phyloP scores from a whole-genome alignment of 2,888 invertebrate genomes.

The Folsomia manolachei region DNA sequence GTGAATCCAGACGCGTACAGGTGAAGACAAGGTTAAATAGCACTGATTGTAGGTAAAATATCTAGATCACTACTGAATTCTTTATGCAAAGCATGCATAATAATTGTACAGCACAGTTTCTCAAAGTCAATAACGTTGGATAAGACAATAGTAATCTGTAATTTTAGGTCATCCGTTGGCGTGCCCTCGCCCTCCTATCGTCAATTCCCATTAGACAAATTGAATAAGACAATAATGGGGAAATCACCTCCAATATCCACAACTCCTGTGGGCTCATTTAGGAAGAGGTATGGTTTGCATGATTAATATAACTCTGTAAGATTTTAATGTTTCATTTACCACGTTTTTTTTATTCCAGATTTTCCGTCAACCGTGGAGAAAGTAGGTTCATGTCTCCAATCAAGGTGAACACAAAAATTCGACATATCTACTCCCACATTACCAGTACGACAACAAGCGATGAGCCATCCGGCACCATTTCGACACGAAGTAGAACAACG shows the following conservation, averaged over 20 bases:
- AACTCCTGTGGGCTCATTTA: not conserved
- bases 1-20: too few species aligned
- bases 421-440: slow-evolving; percentile 43
- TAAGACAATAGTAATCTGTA: not conserved
- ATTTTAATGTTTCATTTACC: slow-evolving; percentile 1
- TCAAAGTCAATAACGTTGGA: too few species aligned
- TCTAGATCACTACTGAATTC: too few species aligned
- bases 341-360: too few species aligned
- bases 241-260: slow-evolving; percentile 13
- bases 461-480: too few species aligned
- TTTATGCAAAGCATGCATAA: too few species aligned
- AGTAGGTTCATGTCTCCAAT: slow-evolving; percentile 26
- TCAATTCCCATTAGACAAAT: slow-evolving; percentile 10
- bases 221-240: slow-evolving; percentile 21
- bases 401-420: slow-evolving; percentile 43
- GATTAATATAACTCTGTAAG: not conserved
- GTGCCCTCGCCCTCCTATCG: slow-evolving; percentile 12
- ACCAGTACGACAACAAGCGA: slow-evolving; percentile 33
- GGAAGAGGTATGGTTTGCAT: not conserved
- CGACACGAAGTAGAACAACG: too few species aligned
- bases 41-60: too few species aligned
- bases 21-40: too few species aligned
- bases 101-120: too few species aligned
- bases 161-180: not conserved
- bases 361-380: slow-evolving; percentile 24